Base-by-base conservation (phyloP, 1,140 invertebrate species). In the Hetaerina americana region DNA sequence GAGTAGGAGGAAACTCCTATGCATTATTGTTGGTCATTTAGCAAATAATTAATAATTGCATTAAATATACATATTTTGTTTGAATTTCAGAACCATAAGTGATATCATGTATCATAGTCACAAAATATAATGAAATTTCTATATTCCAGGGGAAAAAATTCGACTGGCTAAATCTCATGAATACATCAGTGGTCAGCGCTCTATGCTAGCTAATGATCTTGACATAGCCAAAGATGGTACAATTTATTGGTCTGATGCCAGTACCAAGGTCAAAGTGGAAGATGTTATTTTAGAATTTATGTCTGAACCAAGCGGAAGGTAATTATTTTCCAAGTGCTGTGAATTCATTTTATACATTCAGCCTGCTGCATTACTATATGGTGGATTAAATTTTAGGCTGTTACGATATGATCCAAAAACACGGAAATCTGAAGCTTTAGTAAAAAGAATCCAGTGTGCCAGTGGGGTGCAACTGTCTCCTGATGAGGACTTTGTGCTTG, bases 391-490 rank as follows among this genome's bases (percentile, higher is more conserved):
- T 66, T 67, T 71, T 78, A 93, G 92, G 77, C 76, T 92, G 12
- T 77, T 92, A 8, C 83, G 84, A 73, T 90, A 87, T 76, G 84
- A 91, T 80, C 84, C 86, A 1, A 83, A 82, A 75, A 88, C 85
- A 18, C 86, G 87, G 73, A 79, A 81, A 70, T 87, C 87, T 73
- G 84, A 83, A 77, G 89, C 93, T 5, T 77, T 95, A 15, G 71
- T 92, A 0, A 84, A 89, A 70, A 81, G 89, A 31, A 73, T 95
- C 0, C 87, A 86, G 77, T 92, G 94, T 81, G 84, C 92, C 3
- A 96, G 95, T 84, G 93, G 94, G 5, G 77, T 95, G n/a, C 82
- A 82, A 40, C 76, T 95, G 0, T 90, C 91, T 26, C 82, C 86
- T n/a, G 87, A 94, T 78, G 88, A 92, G 78, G 86, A 88, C 71